Evolutionary conservation across 2,888 invertebrate genomes (phyloP).

Genomic region (Eucera pruinosa): DNA sequence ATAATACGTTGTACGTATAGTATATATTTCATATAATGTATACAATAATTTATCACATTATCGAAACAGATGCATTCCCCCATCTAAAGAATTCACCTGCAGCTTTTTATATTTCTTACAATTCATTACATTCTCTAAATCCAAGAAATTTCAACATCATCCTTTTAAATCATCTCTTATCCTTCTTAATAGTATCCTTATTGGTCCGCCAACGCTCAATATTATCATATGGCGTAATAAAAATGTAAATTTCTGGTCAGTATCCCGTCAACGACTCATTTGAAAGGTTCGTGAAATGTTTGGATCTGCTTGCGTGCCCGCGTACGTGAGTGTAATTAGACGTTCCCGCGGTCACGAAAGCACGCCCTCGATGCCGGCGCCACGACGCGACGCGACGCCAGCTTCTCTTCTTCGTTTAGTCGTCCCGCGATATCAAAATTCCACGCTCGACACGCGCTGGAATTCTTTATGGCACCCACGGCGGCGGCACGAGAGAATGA

Average conservation of each 20-base stretch:
- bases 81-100: too few relatives aligned
- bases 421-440: conserved; percentile 77
- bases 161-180: too few relatives aligned
- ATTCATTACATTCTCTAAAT: too few relatives aligned
- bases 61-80: too few relatives aligned
- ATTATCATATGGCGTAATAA: conserved; percentile 2
- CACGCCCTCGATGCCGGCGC: conserved; percentile 36
- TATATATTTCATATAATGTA: too few relatives aligned
- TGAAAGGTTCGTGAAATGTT: neutral
- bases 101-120: too few relatives aligned
- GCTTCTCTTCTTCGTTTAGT: conserved; percentile 31
- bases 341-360: conserved; percentile 53
- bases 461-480: conserved; percentile 72
- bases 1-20: too few relatives aligned
- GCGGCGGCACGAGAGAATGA: conserved; percentile 30
- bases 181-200: neutral
- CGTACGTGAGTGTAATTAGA: conserved; percentile 56
- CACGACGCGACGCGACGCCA: conserved; percentile 34
- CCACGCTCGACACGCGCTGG: conserved; percentile 74
- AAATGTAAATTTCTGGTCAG: conserved; percentile 23
- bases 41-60: too few relatives aligned
- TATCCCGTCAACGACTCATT: neutral
- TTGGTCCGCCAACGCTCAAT: neutral
- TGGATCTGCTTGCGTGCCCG: neutral
- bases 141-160: too few relatives aligned